Evolutionary conservation across 2,797 vertebrate species (phyloP), one percentile per base, ranked within the genome.

Genomic region (Morelia viridis): DNA sequence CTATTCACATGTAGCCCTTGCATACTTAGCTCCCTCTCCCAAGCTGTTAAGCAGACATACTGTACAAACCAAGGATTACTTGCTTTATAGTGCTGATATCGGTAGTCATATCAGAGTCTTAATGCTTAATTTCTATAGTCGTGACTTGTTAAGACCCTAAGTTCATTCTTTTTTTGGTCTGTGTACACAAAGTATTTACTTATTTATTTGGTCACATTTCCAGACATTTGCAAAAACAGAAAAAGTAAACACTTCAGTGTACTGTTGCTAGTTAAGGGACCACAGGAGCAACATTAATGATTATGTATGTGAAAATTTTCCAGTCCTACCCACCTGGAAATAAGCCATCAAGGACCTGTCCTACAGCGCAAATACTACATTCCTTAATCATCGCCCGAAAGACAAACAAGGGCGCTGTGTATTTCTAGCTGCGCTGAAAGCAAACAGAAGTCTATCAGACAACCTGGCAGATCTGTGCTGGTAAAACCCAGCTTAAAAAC

Each of bases 291-390:
- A 4, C 57, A 46, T 26, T 60, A 24, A 11, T 85, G 24, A 35
- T 56, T 15, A 41, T 80, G 24, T 10, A 9, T 46, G 76, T 4
- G 57, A 68, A 87, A 62, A 22, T 60, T 15, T 56, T 87, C n/a
- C 22, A 53, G 11, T 53, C 10, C 1, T 5, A 41, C 76, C 68
- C 89, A 41, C 65, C 53, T 2, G 60, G 76, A 93, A 89, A 64
- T 90, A 94, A 89, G 60, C 86, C 62, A 56, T 4, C 28, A 68
- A 53, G 88, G 92, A 41, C 89, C 64, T 95, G 17, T 88, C 96
- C 96, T 92, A 62, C 92, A 96, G 93, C 62, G 60, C 96, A 97
- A 97, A 97, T 91, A 97, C 90, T 91, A 89, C 94, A 60, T 88
- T 92, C 89, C 88, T 71, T 88, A 31, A 64, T 92, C 92, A 53